Base-by-base conservation (phyloP, 2,797 vertebrate genomes). In the Crenichthys baileyi region DNA sequence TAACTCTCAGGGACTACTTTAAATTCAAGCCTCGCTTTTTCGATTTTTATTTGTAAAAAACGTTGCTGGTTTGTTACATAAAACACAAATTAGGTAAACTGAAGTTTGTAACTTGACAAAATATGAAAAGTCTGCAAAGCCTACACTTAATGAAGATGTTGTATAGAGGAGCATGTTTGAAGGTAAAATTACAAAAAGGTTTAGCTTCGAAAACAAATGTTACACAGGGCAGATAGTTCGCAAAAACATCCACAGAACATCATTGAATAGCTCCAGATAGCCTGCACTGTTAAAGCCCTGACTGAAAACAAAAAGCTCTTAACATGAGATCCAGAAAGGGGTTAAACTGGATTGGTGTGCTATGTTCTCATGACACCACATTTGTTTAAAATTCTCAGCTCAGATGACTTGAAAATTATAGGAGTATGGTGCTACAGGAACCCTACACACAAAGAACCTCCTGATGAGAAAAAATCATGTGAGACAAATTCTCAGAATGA, bases 401-500 rank as follows among this genome's bases (percentile, higher is more conserved):
- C 75, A 78, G 76, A 82, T 82, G 78, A 85, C 74, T 78, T 13
- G 56, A 79, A 88, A 87, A 87, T 85, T 68, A 81, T 65, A 73
- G 46, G 77, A 80, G 48, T 13, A 50, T 46, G 26, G 31, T 83
- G 76, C 65, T 80, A 78, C 70, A 80, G 65, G 51, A 82, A 60
- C 73, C 85, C 68, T 24, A 48, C 75, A 76, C 79, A 85, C 77
- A 83, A 80, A 78, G 77, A 86, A 74, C 11, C 77, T 75, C 72
- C 74, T 72, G 46, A 78, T 70, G 78, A 72, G 78, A 83, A 87
- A 60, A 84, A 89, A 89, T 76, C 85, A 79, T 81, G 76, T 73
- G 81, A 84, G 65, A 67, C 70, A 79, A 86, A 93, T 81, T 87
- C 83, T 82, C 86, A 86, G 81, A 82, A 88, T 90, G 77, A 83